phyloP scores from a whole-genome alignment of 1,140 invertebrate species.

The Lucilia cuprina region DNA sequence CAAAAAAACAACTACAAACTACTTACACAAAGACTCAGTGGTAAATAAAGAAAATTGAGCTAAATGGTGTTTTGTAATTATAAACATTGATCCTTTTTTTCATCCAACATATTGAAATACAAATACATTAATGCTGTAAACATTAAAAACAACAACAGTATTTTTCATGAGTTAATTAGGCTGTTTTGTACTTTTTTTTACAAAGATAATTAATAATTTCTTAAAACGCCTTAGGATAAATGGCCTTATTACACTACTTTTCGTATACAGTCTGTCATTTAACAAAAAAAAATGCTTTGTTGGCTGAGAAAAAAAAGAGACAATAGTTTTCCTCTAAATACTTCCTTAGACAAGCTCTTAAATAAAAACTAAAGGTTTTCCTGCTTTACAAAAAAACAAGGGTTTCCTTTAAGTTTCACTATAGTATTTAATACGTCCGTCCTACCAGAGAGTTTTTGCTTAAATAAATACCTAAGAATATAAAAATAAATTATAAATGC shows the following conservation, averaged over 20 bases:
- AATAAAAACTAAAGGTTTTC: neutral
- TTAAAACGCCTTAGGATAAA: constrained; percentile 2
- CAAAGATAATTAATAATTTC: constrained; percentile 23
- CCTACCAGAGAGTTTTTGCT: no score
- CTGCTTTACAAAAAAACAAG: neutral
- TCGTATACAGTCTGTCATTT: neutral
- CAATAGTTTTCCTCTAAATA: neutral
- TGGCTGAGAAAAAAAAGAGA: neutral
- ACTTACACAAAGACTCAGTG: neutral
- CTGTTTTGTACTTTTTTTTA: neutral
- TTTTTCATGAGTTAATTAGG: constrained; percentile 6
- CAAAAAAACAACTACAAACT: neutral
- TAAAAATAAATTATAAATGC: neutral
- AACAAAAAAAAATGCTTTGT: neutral
- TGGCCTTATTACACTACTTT: neutral
- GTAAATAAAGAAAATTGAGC: neutral
- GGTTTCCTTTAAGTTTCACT: neutral
- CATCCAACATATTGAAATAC: neutral
- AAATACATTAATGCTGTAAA: neutral
- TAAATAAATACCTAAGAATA: no score
- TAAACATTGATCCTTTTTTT: neutral
- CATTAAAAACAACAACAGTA: neutral
- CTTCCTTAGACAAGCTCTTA: neutral
- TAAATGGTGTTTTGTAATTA: neutral
- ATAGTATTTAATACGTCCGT: no score